These are phyloP conservation scores for Cecropterus lyciades DNA, from an alignment of 1,140 invertebrate species.

Conservation along the genomic window DNA sequence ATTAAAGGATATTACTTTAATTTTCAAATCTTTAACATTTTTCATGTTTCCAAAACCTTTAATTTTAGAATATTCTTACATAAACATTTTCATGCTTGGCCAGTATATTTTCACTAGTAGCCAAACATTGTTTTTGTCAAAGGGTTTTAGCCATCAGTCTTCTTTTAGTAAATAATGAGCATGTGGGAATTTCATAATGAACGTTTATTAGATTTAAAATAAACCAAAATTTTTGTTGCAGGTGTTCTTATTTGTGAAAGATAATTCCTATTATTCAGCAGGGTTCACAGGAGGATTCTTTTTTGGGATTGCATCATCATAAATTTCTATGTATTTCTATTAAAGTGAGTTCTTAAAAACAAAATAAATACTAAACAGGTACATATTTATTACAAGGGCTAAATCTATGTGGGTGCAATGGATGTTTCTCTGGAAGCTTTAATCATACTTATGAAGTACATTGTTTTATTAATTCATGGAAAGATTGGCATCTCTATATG, in stretches of 20 bases:
- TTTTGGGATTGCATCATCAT: constrained; percentile 88
- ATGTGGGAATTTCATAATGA: not conserved
- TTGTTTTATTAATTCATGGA: too few species aligned
- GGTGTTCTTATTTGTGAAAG: constrained; percentile 89
- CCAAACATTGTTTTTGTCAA: not conserved
- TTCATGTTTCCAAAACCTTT: too few species aligned
- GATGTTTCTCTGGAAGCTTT: not conserved
- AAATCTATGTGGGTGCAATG: too few species aligned
- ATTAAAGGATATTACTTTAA: too few species aligned
- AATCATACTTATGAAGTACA: too few species aligned
- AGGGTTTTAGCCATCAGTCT: not conserved
- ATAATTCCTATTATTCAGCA: constrained; percentile 91
- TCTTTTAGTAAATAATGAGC: not conserved
- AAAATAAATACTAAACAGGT: constrained; percentile 35
- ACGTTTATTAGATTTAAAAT: not conserved
- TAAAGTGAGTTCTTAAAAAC: constrained; percentile 37
- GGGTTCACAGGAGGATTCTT: constrained; percentile 95
- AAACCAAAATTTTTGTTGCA: constrained; percentile 84
- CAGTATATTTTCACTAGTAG: constrained; percentile 15
- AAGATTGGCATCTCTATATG: too few species aligned
- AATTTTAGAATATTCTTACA: constrained; percentile 16
- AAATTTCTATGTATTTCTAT: constrained; percentile 46
- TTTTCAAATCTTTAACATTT: too few species aligned
- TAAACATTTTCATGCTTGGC: constrained; percentile 35
- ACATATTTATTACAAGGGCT: constrained; percentile 34